Conservation (phyloP, 2,888 invertebrate genomes). For the Pandemis heparana region DNA sequence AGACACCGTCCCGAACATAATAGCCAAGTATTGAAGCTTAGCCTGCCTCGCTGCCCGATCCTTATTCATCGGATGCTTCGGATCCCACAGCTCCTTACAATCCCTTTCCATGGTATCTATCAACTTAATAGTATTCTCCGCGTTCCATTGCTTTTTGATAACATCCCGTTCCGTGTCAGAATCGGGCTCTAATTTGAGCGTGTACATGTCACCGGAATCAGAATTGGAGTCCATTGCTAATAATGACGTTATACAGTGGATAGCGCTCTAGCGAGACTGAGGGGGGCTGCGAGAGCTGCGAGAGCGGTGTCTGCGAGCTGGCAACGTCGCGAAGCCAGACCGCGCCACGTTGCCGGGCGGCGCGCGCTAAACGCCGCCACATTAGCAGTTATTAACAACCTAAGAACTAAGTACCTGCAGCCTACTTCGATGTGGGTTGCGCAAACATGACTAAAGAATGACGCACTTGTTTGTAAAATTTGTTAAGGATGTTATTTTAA, state of each 20-base stretch:
- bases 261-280: conserved; percentile 82
- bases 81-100: conserved; percentile 75
- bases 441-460: conserved; percentile 34
- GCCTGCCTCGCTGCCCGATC: conserved; percentile 63
- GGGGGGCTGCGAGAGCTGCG: conserved; percentile 64
- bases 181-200: conserved; percentile 71
- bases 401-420: conserved; percentile 52
- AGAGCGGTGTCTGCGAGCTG: conserved; percentile 73
- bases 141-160: conserved; percentile 62
- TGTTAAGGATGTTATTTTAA: conserved; percentile 7
- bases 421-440: conserved; percentile 34
- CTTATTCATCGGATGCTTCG: conserved; percentile 66
- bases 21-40: conserved; percentile 70
- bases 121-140: conserved; percentile 70
- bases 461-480: conserved; percentile 32
- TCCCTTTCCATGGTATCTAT: conserved; percentile 71
- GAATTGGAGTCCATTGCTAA: conserved; percentile 71
- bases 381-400: conserved; percentile 67
- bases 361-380: conserved; percentile 55
- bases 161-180: conserved; percentile 59
- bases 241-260: conserved; percentile 63
- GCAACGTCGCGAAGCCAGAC: conserved; percentile 63
- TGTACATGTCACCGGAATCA: conserved; percentile 66
- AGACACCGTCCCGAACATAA: conserved; percentile 66
- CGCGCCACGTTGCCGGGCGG: conserved; percentile 47